Percentiles rank a stretch among this genome's conserved stretches.
Conservation (phyloP, 1,140 invertebrate genomes). For the Orchestia grillus region DNA sequence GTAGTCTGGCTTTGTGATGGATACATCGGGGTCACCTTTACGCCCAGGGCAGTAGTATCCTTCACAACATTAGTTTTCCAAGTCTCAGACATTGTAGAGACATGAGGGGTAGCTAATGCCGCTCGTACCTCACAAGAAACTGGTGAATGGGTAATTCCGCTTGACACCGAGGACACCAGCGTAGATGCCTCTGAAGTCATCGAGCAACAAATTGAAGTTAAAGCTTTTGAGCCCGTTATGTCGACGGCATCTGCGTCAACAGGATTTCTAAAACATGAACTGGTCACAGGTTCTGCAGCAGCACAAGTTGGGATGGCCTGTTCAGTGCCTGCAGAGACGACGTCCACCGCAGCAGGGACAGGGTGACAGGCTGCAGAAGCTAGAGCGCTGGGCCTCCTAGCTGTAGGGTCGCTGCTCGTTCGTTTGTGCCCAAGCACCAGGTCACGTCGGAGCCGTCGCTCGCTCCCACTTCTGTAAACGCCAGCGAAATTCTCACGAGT, state of each 20-base stretch:
- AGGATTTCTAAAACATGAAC: not conserved
- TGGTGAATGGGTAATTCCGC: not conserved
- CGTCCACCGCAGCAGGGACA: not conserved
- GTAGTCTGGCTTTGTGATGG: not conserved
- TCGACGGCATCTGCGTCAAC: not conserved
- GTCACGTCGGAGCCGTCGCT: not conserved
- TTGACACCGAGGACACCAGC: not conserved
- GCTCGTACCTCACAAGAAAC: not conserved
- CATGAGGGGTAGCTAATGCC: not conserved
- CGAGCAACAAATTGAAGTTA: not conserved
- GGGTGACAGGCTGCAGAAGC: not conserved
- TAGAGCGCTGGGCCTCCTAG: not conserved
- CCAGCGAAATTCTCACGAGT: not conserved
- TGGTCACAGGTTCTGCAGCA: not conserved
- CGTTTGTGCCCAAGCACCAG: not conserved
- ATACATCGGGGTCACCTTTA: not conserved
- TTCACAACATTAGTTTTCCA: not conserved
- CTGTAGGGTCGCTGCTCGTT: slow-evolving; percentile 14
- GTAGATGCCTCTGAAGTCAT: not conserved
- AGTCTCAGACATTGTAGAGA: not conserved
- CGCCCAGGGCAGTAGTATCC: not conserved
- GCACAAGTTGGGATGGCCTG: not conserved
- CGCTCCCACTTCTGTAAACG: slow-evolving; percentile 18
- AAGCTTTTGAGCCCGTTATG: not conserved
- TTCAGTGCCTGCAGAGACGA: not conserved